phyloP scores from a whole-genome alignment of 2,888 invertebrate genomes.

The Agonopterix subpropinquella region DNA sequence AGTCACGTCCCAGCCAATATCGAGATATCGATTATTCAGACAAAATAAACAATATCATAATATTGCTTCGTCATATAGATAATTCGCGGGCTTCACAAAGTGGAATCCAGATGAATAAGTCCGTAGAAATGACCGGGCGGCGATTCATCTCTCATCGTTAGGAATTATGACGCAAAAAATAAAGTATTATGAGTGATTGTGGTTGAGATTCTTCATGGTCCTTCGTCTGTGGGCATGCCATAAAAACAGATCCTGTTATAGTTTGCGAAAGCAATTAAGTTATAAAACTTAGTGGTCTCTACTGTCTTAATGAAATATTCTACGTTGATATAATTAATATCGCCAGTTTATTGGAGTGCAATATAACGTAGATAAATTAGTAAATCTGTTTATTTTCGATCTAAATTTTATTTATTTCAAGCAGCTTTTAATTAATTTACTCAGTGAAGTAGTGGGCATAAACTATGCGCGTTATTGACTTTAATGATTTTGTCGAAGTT shows the following conservation, averaged over 20 bases:
- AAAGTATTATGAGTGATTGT: constrained; percentile 38
- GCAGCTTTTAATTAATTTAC: constrained; percentile 1
- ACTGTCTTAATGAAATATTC: constrained; percentile 67
- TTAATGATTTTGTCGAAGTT: no score
- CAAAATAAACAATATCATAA: neutral
- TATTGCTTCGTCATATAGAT: neutral
- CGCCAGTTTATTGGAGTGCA: constrained; percentile 47
- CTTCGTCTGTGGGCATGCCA: constrained; percentile 40
- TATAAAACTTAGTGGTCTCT: constrained; percentile 63
- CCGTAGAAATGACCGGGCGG: constrained; percentile 27
- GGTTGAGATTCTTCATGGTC: constrained; percentile 40
- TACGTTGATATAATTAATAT: constrained; percentile 57
- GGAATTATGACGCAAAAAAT: constrained; percentile 57
- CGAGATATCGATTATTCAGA: neutral
- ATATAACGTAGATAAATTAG: constrained; percentile 29
- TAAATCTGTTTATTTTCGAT: neutral
- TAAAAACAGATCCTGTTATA: constrained; percentile 68
- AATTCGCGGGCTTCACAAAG: constrained; percentile 19
- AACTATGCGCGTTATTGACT: neutral
- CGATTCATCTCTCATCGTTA: constrained; percentile 42
- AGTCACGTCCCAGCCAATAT: neutral
- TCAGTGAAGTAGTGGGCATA: neutral
- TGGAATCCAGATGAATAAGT: constrained; percentile 13
- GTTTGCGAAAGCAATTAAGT: constrained; percentile 70
- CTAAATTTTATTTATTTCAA: constrained; percentile 14